A percentile compares a stretch with the other conserved stretches of the same genome.
phyloP scores from a whole-genome alignment of 2,113 vertebrate genomes.

The Mastomys coucha region DNA sequence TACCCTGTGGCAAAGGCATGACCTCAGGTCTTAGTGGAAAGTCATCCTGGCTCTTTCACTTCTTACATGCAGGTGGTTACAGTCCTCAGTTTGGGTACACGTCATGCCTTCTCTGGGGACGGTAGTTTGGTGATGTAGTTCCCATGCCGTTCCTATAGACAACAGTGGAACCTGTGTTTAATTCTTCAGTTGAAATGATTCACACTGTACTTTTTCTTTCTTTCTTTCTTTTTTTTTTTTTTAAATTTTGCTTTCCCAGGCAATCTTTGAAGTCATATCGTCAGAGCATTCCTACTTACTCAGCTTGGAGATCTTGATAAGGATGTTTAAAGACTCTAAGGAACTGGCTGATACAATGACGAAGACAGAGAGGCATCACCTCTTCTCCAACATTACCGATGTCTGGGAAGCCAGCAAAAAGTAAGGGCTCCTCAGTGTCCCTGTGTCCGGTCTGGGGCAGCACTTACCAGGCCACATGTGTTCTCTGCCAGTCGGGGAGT shows the following conservation, averaged over 20 bases:
- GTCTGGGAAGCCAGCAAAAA: slow-evolving; percentile 96
- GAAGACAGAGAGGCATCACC: slow-evolving; percentile 97
- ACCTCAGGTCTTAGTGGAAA: slow-evolving; percentile 25
- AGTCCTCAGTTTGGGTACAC: background rate
- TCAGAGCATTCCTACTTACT: slow-evolving; percentile 98
- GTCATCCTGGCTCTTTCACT: background rate
- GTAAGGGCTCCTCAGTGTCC: slow-evolving; percentile 85
- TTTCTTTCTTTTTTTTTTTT: background rate
- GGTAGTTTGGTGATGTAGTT: background rate
- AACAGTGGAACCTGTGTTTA: background rate
- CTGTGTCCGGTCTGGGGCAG: background rate
- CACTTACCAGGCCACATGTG: background rate
- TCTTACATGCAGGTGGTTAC: background rate
- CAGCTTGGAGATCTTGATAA: slow-evolving; percentile 96
- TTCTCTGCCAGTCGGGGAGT: background rate
- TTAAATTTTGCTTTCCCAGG: slow-evolving; percentile 82
- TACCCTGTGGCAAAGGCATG: slow-evolving; percentile 43
- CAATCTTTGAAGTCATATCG: slow-evolving; percentile 98
- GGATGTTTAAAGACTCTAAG: slow-evolving; percentile 96
- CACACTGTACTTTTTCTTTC: background rate
- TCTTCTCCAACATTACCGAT: slow-evolving; percentile 97
- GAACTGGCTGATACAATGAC: slow-evolving; percentile 95
- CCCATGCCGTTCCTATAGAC: background rate
- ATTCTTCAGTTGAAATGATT: background rate
- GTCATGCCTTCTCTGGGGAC: background rate